Conservation (phyloP, 2,888 invertebrate species). For the Notodonta ziczac region DNA sequence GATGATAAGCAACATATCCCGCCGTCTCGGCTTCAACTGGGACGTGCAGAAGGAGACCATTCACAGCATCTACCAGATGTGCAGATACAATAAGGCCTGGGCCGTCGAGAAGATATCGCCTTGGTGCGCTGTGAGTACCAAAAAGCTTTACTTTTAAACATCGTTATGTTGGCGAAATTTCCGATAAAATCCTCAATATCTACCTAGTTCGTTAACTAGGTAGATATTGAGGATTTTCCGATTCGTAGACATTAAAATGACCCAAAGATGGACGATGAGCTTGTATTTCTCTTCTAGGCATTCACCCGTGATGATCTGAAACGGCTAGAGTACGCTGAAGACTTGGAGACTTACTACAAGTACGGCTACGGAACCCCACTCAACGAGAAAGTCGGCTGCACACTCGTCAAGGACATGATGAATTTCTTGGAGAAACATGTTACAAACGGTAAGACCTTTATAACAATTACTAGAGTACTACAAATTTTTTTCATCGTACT, state of each 20-base stretch:
- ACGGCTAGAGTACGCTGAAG: conserved; percentile 91
- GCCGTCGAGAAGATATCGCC: conserved; percentile 86
- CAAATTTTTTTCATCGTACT: too few species aligned
- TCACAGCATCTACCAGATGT: conserved; percentile 90
- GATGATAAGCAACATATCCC: conserved; percentile 85
- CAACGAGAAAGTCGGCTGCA: conserved; percentile 89
- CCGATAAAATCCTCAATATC: too few species aligned
- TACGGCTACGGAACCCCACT: conserved; percentile 89
- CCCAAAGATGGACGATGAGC: not conserved
- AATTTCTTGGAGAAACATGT: conserved; percentile 86
- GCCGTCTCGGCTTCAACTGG: conserved; percentile 87
- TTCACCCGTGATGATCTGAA: conserved; percentile 89
- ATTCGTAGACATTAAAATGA: too few species aligned
- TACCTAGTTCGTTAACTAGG: too few species aligned
- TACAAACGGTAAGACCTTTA: conserved; percentile 59
- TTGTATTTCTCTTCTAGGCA: conserved; percentile 63
- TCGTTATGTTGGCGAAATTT: too few species aligned
- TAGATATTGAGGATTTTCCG: too few species aligned
- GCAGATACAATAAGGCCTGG: conserved; percentile 93
- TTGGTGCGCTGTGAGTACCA: conserved; percentile 89
- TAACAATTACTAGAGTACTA: too few species aligned
- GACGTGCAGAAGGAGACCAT: conserved; percentile 82
- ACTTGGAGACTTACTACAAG: conserved; percentile 90
- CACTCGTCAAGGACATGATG: conserved; percentile 89
- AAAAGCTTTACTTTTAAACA: not conserved